Conservation (phyloP, 2,797 vertebrate genomes). For the Dicrostonyx torquatus region DNA sequence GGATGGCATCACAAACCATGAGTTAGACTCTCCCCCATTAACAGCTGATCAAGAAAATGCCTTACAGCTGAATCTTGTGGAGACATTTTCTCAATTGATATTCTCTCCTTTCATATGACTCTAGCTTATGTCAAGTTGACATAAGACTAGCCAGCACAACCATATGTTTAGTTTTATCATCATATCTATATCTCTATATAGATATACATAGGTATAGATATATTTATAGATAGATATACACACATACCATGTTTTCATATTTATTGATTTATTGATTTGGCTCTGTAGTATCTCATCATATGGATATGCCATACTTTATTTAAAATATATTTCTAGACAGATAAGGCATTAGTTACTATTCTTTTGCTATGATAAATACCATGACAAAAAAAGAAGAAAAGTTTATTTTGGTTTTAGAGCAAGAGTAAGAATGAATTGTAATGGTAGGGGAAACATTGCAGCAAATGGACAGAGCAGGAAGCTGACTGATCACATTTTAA, state of each 20-base stretch:
- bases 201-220: not conserved
- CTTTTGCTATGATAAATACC: not conserved
- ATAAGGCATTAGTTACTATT: not conserved
- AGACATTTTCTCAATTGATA: not conserved
- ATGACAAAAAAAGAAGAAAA: not conserved
- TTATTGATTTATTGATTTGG: slow-evolving; percentile 54
- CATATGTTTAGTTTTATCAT: not conserved
- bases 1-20: not conserved
- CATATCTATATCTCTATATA: too few species aligned
- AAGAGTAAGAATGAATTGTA: not conserved
- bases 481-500: not conserved
- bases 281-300: not conserved
- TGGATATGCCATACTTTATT: not conserved
- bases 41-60: not conserved
- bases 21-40: not conserved
- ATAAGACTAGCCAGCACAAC: not conserved
- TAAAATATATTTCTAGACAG: not conserved
- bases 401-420: not conserved
- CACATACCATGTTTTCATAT: not conserved
- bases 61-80: not conserved
- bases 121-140: not conserved
- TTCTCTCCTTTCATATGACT: not conserved
- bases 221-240: too few species aligned
- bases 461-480: not conserved
- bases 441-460: not conserved